A percentile compares a stretch with the other conserved stretches of the same genome.
Conservation (phyloP, 2,113 vertebrate genomes). For the Phainopepla nitens region DNA sequence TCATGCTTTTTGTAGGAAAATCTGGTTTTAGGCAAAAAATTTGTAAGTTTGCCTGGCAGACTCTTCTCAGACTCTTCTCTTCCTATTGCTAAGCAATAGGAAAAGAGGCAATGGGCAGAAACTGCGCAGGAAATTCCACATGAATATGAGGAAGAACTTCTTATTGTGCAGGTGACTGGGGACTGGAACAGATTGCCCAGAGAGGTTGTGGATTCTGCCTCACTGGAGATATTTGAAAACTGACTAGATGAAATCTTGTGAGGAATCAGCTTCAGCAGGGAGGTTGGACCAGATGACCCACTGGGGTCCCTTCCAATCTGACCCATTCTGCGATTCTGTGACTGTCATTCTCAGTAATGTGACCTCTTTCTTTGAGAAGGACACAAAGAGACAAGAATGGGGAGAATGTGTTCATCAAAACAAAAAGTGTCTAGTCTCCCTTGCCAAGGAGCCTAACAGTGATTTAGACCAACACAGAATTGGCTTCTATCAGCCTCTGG, state of each 20-base stretch:
- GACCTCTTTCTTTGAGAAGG: background rate
- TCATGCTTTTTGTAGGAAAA: background rate
- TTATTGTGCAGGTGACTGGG: rapidly evolving
- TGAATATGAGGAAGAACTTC: background rate
- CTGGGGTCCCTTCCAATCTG: background rate
- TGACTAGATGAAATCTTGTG: background rate
- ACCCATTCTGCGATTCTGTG: background rate
- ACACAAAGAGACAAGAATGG: background rate
- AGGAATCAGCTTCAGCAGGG: background rate
- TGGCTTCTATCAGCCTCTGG: background rate
- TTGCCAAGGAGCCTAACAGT: background rate
- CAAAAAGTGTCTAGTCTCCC: background rate
- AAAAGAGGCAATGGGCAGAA: background rate
- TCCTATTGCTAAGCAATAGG: background rate
- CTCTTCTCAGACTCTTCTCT: background rate
- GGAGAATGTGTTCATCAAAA: background rate
- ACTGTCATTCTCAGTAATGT: background rate
- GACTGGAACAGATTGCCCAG: background rate
- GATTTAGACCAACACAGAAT: background rate
- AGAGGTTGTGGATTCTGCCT: background rate
- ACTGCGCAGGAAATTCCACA: background rate
- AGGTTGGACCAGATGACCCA: background rate
- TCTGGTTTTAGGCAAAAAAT: background rate
- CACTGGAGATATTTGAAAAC: background rate
- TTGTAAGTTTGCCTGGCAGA: background rate